phyloP scores from a whole-genome alignment of 2,888 invertebrate species.

The Opisthograptis luteolata region DNA sequence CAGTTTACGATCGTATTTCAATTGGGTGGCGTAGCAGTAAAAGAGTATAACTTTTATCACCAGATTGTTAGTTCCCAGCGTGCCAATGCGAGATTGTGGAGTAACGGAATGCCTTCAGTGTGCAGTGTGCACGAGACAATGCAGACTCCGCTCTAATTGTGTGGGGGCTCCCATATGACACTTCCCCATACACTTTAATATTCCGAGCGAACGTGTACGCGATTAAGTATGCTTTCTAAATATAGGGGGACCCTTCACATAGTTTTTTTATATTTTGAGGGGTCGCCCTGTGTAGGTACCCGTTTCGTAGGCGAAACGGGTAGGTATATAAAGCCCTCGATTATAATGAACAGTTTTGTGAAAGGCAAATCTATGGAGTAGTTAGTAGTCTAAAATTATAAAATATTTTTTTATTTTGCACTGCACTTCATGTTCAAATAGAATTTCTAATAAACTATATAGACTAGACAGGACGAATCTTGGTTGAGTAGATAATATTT shows the following conservation, averaged over 20 bases:
- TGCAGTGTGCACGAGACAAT: conserved; percentile 62
- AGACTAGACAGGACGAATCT: too few relatives aligned
- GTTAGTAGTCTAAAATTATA: background rate
- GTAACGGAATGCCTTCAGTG: conserved; percentile 59
- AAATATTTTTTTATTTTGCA: background rate
- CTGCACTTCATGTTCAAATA: too few relatives aligned
- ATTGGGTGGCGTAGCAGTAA: conserved; percentile 13
- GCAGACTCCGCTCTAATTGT: conserved; percentile 67
- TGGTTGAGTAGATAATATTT: too few relatives aligned
- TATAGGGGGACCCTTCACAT: conserved; percentile 74
- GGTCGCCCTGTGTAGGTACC: conserved; percentile 70
- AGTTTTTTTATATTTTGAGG: conserved; percentile 70
- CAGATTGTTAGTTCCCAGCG: conserved; percentile 42
- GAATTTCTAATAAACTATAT: too few relatives aligned
- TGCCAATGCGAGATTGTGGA: conserved; percentile 40
- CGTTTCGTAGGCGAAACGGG: conserved; percentile 65
- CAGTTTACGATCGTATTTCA: conserved; percentile 34
- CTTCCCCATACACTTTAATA: conserved; percentile 80
- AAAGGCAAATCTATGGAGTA: conserved; percentile 52
- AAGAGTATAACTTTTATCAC: conserved; percentile 41
- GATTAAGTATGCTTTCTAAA: conserved; percentile 81
- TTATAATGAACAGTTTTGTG: conserved; percentile 62
- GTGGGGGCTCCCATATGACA: conserved; percentile 76
- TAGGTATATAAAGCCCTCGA: conserved; percentile 74
- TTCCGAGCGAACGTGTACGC: conserved; percentile 75